Conservation (phyloP, 2,888 invertebrate species). For the Atherix ibis region DNA sequence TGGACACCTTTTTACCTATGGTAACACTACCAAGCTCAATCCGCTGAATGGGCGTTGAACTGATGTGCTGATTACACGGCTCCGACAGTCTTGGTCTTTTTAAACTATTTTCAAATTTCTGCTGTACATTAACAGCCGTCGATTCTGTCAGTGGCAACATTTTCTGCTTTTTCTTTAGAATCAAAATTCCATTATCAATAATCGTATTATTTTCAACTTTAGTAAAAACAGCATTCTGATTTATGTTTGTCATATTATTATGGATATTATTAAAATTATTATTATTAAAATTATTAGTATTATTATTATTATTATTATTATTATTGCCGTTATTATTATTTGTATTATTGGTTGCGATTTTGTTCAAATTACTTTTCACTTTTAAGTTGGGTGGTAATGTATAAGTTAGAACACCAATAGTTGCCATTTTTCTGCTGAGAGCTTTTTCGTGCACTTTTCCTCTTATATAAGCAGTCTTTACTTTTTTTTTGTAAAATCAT, state of each 20-base stretch:
- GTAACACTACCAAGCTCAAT: conserved; percentile 6
- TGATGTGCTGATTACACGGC: neutral
- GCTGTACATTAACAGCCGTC: conserved; percentile 6
- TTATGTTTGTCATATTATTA: conserved; percentile 13
- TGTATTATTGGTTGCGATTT: conserved; percentile 7
- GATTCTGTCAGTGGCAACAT: conserved; percentile 8
- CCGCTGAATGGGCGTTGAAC: neutral
- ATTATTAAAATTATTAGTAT: too few species aligned
- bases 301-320: too few species aligned
- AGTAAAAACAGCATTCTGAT: conserved; percentile 26
- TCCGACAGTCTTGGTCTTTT: neutral
- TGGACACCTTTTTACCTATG: conserved; percentile 25
- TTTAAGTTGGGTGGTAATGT: conserved; percentile 19
- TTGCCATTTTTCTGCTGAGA: conserved; percentile 24
- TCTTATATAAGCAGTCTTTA: neutral
- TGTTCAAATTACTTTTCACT: conserved; percentile 12
- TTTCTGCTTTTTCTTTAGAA: conserved; percentile 14
- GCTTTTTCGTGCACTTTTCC: neutral
- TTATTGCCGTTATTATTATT: conserved; percentile 9
- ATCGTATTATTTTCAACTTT: conserved; percentile 31
- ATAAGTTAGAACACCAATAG: conserved; percentile 24
- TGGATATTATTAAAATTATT: too few species aligned
- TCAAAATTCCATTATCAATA: conserved; percentile 16
- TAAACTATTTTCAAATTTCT: neutral
- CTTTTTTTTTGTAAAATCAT: neutral